Evolutionary conservation across 1,140 invertebrate species (phyloP).

Genomic region (Galleria mellonella): DNA sequence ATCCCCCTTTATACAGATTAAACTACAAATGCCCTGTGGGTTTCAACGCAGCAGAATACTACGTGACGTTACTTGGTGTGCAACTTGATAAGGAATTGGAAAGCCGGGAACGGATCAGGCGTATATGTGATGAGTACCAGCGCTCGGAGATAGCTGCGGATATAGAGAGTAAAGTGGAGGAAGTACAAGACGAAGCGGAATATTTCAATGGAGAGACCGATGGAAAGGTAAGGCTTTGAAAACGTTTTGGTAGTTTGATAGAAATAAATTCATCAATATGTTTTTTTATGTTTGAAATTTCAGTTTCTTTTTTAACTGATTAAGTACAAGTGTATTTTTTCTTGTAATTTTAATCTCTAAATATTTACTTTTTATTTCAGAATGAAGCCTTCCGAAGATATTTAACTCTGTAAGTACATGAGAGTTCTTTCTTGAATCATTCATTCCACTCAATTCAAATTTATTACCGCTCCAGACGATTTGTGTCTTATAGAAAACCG

Average conservation of each 20-base stretch:
- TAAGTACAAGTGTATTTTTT: background rate
- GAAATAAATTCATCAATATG: no score
- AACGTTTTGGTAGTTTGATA: background rate
- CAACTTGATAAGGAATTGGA: conserved; percentile 59
- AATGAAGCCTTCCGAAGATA: conserved; percentile 57
- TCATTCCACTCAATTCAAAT: no score
- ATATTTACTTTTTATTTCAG: conserved; percentile 31
- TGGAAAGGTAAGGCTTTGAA: conserved; percentile 39
- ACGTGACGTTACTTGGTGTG: conserved; percentile 78
- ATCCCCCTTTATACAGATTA: conserved; percentile 28
- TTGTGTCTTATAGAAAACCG: no score
- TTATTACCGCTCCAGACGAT: no score
- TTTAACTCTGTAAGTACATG: conserved; percentile 65
- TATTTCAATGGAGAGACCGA: conserved; percentile 50
- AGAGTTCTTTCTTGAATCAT: no score
- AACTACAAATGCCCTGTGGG: conserved; percentile 76
- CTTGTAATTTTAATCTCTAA: background rate
- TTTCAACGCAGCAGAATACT: conserved; percentile 85
- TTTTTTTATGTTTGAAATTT: no score
- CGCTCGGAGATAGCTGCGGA: conserved; percentile 52
- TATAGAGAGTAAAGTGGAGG: conserved; percentile 45
- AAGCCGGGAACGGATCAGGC: conserved; percentile 73
- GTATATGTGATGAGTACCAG: conserved; percentile 73
- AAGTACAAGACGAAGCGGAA: conserved; percentile 53
- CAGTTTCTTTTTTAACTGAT: no score